A percentile compares a stretch with the other conserved stretches of the same genome.
These are phyloP conservation scores for Rhaphigaster nebulosa DNA, from an alignment of 2,888 invertebrate species.

Conservation along the genomic window DNA sequence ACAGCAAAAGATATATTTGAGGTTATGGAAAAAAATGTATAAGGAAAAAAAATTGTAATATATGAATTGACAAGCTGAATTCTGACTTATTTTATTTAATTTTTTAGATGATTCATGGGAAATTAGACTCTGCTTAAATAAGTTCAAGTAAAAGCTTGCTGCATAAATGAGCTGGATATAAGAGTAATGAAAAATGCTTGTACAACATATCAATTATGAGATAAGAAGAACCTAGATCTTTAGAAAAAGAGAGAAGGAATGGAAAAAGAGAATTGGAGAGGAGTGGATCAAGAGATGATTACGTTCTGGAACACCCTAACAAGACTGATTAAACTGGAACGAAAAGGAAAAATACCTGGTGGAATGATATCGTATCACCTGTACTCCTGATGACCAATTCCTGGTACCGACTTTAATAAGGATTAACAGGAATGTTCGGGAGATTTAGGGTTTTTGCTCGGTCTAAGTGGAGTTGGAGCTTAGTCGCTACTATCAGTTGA, in stretches of 20 bases:
- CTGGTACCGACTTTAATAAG: not conserved
- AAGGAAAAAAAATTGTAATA: too few relatives aligned
- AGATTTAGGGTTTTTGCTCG: not conserved
- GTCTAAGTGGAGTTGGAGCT: not conserved
- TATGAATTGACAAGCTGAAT: too few relatives aligned
- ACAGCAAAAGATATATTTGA: too few relatives aligned
- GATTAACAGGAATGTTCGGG: not conserved
- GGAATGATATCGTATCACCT: not conserved
- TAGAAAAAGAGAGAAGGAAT: not conserved
- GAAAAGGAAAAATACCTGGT: not conserved
- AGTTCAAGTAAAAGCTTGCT: too few relatives aligned
- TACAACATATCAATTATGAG: not conserved
- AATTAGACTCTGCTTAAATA: too few relatives aligned
- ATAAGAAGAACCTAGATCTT: not conserved
- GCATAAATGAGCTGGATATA: not conserved
- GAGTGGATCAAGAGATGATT: not conserved
- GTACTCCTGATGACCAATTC: not conserved
- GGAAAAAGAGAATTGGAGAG: not conserved
- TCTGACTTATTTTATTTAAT: too few relatives aligned
- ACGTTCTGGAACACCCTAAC: not conserved
- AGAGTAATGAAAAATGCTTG: not conserved
- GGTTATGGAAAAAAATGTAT: too few relatives aligned
- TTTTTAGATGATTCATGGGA: too few relatives aligned
- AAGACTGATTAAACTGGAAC: conserved; percentile 4
- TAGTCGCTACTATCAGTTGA: not conserved